These are phyloP conservation scores for Montifringilla adamsi DNA, from an alignment of 2,113 vertebrate genomes.

Conservation along the genomic window DNA sequence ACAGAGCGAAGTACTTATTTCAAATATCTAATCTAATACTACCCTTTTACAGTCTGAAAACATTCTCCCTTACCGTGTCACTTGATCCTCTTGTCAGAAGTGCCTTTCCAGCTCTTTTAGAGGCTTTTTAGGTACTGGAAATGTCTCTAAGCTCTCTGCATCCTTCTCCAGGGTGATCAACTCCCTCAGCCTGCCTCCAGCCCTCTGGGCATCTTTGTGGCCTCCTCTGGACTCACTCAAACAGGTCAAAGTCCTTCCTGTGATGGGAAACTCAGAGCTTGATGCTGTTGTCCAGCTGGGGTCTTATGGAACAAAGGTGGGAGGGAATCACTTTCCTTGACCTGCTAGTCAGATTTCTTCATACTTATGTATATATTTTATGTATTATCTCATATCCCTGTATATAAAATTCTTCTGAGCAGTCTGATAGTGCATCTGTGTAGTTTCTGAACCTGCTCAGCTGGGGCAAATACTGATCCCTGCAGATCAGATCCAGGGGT, in stretches of 20 bases:
- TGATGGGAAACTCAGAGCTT: not conserved
- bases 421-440: not conserved
- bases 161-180: no score
- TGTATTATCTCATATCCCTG: not conserved
- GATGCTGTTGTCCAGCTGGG: not conserved
- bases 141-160: not conserved
- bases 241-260: not conserved
- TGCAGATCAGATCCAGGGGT: fast-evolving
- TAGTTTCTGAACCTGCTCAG: not conserved
- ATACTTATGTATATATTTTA: no score
- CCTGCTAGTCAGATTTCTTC: not conserved
- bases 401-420: not conserved
- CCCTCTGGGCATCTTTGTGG: no score
- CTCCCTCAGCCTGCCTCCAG: not conserved
- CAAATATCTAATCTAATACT: not conserved
- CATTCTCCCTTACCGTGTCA: fast-evolving
- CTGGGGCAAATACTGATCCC: not conserved
- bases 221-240: not conserved
- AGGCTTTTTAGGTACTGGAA: not conserved
- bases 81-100: not conserved
- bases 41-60: not conserved
- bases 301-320: fast-evolving
- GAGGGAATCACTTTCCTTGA: not conserved
- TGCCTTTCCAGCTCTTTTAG: not conserved
- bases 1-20: not conserved